A percentile compares a stretch with the other conserved stretches of the same genome.
phyloP scores from a whole-genome alignment of 1,140 invertebrate species.

The Euwallacea fornicatus region DNA sequence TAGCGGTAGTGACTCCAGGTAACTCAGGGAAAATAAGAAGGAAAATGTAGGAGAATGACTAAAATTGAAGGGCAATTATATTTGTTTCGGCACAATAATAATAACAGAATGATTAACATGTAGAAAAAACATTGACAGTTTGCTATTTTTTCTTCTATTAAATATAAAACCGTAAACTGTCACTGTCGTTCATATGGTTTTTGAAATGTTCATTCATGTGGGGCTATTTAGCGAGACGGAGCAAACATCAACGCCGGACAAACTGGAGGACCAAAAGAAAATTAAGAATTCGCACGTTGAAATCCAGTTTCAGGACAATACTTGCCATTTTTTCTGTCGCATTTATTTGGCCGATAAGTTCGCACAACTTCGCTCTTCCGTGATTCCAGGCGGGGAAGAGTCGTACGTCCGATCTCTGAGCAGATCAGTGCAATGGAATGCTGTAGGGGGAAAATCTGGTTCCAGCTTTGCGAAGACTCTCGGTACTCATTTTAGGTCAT shows the following conservation, averaged over 20 bases:
- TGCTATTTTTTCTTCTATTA: too few species aligned
- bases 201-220: background rate
- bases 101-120: too few species aligned
- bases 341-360: conserved; percentile 88
- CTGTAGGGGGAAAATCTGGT: conserved; percentile 94
- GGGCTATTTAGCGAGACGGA: conserved; percentile 8
- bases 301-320: conserved; percentile 74
- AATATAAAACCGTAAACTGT: background rate
- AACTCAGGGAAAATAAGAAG: too few species aligned
- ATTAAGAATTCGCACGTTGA: conserved; percentile 66
- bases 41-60: too few species aligned
- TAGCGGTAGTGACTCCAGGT: too few species aligned
- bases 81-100: too few species aligned
- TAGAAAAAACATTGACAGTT: too few species aligned
- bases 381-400: conserved; percentile 74
- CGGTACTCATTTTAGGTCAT: conserved; percentile 57
- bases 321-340: conserved; percentile 80
- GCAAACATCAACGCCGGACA: conserved; percentile 23
- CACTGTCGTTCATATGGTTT: background rate
- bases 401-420: conserved; percentile 81
- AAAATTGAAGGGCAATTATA: too few species aligned
- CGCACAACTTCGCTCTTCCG: conserved; percentile 68
- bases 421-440: conserved; percentile 90
- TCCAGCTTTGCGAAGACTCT: conserved; percentile 94
- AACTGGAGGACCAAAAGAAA: conserved; percentile 49